These are phyloP conservation scores for Cerastis rubricosa DNA, from an alignment of 2,888 invertebrate species.

Conservation along the genomic window DNA sequence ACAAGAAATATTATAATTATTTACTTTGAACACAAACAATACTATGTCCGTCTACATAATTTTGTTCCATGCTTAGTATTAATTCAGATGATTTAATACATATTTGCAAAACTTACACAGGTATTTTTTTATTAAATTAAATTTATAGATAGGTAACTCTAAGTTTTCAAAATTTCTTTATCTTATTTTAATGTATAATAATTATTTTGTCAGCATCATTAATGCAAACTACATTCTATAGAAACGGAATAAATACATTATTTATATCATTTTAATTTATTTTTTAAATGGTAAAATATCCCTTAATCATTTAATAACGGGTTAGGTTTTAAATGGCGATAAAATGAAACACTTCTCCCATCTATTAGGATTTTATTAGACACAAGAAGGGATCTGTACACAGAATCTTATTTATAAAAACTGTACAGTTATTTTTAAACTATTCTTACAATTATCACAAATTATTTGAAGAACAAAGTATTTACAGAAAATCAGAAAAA, in stretches of 20 bases:
- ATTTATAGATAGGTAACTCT: slow-evolving; percentile 69
- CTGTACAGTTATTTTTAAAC: slow-evolving; percentile 64
- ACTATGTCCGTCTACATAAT: slow-evolving; percentile 62
- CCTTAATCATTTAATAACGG: slow-evolving; percentile 15
- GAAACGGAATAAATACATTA: slow-evolving; percentile 85
- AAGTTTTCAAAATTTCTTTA: slow-evolving; percentile 80
- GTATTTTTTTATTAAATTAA: slow-evolving; percentile 63
- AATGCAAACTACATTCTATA: slow-evolving; percentile 83
- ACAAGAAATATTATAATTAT: slow-evolving; percentile 58
- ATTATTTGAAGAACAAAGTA: slow-evolving; percentile 56
- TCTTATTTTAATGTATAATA: slow-evolving; percentile 75
- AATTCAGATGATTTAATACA: slow-evolving; percentile 65
- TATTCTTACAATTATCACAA: slow-evolving; percentile 64
- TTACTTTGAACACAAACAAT: slow-evolving; percentile 55
- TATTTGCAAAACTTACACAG: slow-evolving; percentile 59
- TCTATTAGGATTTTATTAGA: slow-evolving; percentile 68
- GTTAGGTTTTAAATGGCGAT: slow-evolving; percentile 8
- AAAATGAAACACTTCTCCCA: slow-evolving; percentile 60
- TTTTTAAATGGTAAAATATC: slow-evolving; percentile 46
- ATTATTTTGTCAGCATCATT: slow-evolving; percentile 83
- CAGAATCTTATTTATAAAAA: slow-evolving; percentile 64
- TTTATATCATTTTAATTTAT: slow-evolving; percentile 80
- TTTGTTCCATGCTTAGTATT: slow-evolving; percentile 67
- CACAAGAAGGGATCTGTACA: slow-evolving; percentile 68
- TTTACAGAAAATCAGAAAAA: slow-evolving; percentile 62